phyloP scores from a whole-genome alignment of 2,113 vertebrate genomes.

The Pangasianodon gigas region DNA sequence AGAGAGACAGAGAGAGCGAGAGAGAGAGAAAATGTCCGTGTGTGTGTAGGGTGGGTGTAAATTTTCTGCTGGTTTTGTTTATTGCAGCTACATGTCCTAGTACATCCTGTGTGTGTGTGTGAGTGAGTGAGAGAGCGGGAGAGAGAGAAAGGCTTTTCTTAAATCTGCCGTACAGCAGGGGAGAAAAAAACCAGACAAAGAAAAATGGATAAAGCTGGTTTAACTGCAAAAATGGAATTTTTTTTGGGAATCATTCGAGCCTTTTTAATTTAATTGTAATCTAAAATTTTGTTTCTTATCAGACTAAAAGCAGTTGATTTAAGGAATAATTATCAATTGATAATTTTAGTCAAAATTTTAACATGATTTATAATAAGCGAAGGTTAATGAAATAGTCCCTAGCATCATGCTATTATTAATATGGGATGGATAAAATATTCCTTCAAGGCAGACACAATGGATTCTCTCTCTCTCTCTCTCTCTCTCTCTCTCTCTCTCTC shows the following conservation, averaged over 20 bases:
- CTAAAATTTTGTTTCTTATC: neutral
- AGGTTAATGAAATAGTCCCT: neutral
- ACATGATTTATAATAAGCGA: neutral
- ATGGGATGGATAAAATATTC: neutral
- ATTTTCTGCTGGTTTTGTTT: slow-evolving; percentile 14
- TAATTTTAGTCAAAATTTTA: neutral
- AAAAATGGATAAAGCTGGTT: neutral
- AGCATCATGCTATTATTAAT: neutral
- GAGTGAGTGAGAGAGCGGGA: too few relatives aligned
- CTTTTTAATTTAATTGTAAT: neutral
- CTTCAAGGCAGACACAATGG: neutral
- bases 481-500: too few relatives aligned
- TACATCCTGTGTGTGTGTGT: neutral
- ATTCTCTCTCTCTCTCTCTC: neutral
- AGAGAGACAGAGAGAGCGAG: too few relatives aligned
- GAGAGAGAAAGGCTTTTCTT: neutral
- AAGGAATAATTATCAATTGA: too few relatives aligned
- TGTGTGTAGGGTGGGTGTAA: neutral
- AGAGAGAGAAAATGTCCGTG: neutral
- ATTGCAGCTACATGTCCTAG: slow-evolving; percentile 22
- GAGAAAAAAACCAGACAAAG: neutral
- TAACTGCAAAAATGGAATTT: neutral
- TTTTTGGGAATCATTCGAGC: neutral
- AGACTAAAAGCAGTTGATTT: neutral
- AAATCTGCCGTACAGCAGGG: neutral